Evolutionary conservation across 2,113 vertebrate species (phyloP).

Genomic region (Meles meles): DNA sequence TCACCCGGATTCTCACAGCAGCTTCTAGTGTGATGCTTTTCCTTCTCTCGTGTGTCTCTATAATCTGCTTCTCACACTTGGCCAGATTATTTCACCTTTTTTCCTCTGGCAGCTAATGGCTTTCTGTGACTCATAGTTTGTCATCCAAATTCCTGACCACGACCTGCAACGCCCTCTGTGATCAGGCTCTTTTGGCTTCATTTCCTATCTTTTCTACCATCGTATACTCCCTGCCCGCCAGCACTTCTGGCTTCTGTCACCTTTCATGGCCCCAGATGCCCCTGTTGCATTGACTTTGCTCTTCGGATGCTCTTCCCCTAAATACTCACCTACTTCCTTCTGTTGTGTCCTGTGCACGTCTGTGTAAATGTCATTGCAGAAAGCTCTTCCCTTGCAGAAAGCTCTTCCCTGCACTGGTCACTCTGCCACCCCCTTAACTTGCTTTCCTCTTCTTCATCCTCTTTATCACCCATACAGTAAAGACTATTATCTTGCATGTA

Average conservation of each 20-base stretch:
- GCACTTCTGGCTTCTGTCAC: neutral
- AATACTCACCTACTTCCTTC: neutral
- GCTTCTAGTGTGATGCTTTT: neutral
- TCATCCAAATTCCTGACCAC: neutral
- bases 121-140: neutral
- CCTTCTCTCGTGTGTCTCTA: no score
- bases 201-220: neutral
- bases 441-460: neutral
- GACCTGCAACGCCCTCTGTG: neutral
- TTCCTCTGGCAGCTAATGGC: neutral
- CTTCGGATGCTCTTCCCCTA: neutral
- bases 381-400: neutral
- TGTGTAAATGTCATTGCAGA: neutral
- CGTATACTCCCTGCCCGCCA: accelerated
- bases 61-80: neutral
- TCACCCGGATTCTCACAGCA: neutral
- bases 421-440: neutral
- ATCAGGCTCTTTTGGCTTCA: no score
- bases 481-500: neutral
- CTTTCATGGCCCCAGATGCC: neutral
- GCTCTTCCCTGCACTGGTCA: neutral
- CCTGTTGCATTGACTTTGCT: neutral
- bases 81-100: neutral
- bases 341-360: no score
- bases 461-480: neutral